Percentiles rank a stretch among this genome's conserved stretches.
phyloP scores from a whole-genome alignment of 23 tunicate species.

The Clavelina lepadiformis region DNA sequence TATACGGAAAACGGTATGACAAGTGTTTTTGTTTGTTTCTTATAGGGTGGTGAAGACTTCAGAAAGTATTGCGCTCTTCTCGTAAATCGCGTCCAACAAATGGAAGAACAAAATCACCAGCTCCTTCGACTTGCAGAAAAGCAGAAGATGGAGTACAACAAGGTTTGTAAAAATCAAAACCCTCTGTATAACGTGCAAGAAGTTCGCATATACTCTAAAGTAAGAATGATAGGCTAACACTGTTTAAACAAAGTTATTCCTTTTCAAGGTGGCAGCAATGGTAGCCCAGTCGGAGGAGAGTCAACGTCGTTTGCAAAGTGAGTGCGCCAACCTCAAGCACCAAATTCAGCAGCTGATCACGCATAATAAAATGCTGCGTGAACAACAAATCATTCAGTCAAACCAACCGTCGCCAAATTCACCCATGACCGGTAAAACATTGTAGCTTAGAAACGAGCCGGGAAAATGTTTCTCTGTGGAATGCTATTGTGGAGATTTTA shows the following conservation, averaged over 20 bases:
- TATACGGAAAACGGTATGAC: too few relatives aligned
- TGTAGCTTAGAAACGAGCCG: too few relatives aligned
- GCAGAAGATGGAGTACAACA: slow-evolving; percentile 52
- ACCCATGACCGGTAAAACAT: too few relatives aligned
- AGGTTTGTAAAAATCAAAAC: slow-evolving; percentile 7
- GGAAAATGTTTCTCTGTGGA: too few relatives aligned
- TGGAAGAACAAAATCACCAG: slow-evolving; percentile 59
- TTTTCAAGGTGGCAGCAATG: slow-evolving; percentile 49
- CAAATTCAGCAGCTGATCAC: slow-evolving; percentile 51
- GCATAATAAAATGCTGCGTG: slow-evolving; percentile 18
- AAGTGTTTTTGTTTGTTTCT: too few relatives aligned
- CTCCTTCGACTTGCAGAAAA: slow-evolving; percentile 35
- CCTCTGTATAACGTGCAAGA: background rate
- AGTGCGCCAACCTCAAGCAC: slow-evolving; percentile 34
- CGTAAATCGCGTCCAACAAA: slow-evolving; percentile 42
- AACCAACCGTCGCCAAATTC: too few relatives aligned
- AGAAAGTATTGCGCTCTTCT: slow-evolving; percentile 44
- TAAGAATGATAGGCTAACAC: background rate
- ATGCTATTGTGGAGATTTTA: too few relatives aligned
- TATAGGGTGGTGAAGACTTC: slow-evolving; percentile 50
- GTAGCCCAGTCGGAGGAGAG: slow-evolving; percentile 53
- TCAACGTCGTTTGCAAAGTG: slow-evolving; percentile 45
- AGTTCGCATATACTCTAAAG: background rate
- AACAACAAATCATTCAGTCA: slow-evolving; percentile 5
- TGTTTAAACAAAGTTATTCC: background rate